A percentile compares a stretch with the other conserved stretches of the same genome.
Conservation (phyloP, 2,888 invertebrate genomes). For the Eubasilissa splendida region DNA sequence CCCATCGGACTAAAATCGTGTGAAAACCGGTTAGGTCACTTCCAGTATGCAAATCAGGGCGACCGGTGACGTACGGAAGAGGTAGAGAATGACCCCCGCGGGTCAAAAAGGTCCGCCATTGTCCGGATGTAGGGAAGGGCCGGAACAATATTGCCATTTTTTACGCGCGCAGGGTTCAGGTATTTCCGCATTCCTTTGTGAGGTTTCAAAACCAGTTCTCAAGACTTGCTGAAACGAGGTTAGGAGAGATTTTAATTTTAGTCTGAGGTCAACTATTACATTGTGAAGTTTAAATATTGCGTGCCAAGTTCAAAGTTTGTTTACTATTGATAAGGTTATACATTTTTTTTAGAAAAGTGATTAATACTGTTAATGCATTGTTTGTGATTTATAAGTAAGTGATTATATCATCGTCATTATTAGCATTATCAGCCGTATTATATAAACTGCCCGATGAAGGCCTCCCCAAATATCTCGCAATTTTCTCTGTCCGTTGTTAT, state of each 20-base stretch:
- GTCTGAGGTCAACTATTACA: neutral
- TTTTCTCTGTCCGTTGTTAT: no score
- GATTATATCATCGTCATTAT: no score
- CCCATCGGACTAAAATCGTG: conserved; percentile 53
- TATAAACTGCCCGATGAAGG: no score
- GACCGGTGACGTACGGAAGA: conserved; percentile 46
- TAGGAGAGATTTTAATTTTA: neutral
- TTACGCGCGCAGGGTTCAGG: conserved; percentile 27
- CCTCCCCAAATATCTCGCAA: no score
- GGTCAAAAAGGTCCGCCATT: conserved; percentile 57
- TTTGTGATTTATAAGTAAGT: no score
- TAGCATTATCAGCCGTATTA: no score
- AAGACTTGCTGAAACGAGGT: conserved; percentile 10
- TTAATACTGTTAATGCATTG: no score
- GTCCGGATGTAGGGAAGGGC: conserved; percentile 52
- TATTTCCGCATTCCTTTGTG: conserved; percentile 33
- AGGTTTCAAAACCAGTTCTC: conserved; percentile 23
- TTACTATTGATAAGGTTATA: no score
- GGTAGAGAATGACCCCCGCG: conserved; percentile 46
- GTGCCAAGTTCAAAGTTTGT: no score
- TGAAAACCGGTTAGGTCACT: conserved; percentile 59
- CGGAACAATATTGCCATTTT: conserved; percentile 48
- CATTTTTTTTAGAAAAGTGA: no score
- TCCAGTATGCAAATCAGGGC: conserved; percentile 58
- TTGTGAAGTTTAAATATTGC: neutral